Evolutionary conservation across 2,888 invertebrate species (phyloP).

Genomic region (Lasius platythorax): DNA sequence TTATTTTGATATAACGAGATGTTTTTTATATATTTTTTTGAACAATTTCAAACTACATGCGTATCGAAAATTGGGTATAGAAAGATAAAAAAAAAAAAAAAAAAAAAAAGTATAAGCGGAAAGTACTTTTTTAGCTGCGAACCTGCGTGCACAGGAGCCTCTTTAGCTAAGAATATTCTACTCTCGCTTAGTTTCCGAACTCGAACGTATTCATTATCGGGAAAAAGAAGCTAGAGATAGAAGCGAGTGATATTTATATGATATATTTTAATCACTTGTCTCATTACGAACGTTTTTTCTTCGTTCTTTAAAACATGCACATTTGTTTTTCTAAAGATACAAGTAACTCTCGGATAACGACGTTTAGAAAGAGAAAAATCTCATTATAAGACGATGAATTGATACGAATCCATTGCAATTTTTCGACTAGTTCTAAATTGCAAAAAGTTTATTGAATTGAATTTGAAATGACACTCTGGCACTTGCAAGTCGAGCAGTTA

Average conservation of each 20-base stretch:
- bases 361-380: neutral
- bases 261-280: neutral
- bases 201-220: neutral
- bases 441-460: neutral
- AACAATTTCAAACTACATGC: constrained; percentile 66
- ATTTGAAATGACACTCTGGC: neutral
- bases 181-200: neutral
- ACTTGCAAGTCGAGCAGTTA: neutral
- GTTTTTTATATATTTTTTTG: constrained; percentile 81
- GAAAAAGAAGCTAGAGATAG: neutral
- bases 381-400: neutral
- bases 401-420: neutral
- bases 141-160: constrained; percentile 7
- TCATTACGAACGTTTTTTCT: neutral
- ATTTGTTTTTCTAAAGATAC: neutral
- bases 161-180: neutral
- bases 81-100: constrained; percentile 13
- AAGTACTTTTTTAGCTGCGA: constrained; percentile 25
- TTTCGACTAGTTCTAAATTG: neutral
- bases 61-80: constrained; percentile 57
- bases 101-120: constrained; percentile 20
- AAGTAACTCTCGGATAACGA: neutral
- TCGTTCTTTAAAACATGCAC: neutral
- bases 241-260: neutral
- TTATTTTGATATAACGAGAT: constrained; percentile 82